Evolutionary conservation across 2,113 vertebrate species (phyloP), one percentile per base, ranked within the genome.

Genomic region (Tragelaphus strepsiceros): DNA sequence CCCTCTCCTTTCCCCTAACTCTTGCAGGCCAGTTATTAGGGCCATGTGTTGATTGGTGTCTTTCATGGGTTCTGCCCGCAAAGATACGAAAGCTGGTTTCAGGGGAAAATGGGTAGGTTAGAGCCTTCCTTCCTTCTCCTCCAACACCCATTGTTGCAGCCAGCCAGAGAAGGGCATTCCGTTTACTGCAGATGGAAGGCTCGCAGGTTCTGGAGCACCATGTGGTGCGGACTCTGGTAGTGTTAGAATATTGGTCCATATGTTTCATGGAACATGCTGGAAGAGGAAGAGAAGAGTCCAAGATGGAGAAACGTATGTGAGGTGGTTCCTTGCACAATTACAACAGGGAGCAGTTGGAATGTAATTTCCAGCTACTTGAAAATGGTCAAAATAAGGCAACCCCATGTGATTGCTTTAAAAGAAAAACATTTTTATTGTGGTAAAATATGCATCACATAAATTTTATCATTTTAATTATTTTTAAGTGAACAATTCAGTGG

Each of bases 341-440:
- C 0, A 35, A 16, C 56, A 94, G 30, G 21, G 30, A 84, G 46
- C 22, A 92, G n/a, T 67, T 46, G 35, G 58, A 80, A 95, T 92
- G 35, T 92, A 74, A 85, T 58, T 11, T 92, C 51, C 2, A 94
- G 30, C 22, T 17, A 78, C 7, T 82, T 92, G 39, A 77, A 93
- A 91, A 46, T 86, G 56, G 61, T 62, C 39, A 89, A 46, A 85
- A 82, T 93, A 92, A 94, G 97, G 49, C 28, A 91, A 94, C 11
- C 11, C 46, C 49, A 3, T 94, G 80, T 61, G 49, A 67, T 15
- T 83, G 11, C 59, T 92, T 86, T 90, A 90, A 32, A 61, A 85
- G 46, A 32, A n/a, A 97, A 87, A 62, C 5, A 6, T 80, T 86
- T 80, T 61, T 93, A 53, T 86, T 87, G 22, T 96, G 64, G 17